phyloP scores from a whole-genome alignment of 1,140 invertebrate genomes.

The Cecropterus lyciades region DNA sequence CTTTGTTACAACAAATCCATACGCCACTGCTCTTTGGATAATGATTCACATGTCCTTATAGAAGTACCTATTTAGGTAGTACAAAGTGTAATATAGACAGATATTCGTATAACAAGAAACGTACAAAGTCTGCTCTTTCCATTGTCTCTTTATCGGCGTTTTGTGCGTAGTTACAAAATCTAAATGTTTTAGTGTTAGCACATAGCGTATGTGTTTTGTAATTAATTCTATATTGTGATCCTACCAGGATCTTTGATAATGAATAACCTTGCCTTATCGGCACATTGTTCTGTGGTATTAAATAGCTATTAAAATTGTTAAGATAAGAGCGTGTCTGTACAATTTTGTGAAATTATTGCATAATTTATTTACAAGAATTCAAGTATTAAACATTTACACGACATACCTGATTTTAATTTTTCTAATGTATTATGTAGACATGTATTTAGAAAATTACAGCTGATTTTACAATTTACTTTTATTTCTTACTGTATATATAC shows the following conservation, averaged over 20 bases:
- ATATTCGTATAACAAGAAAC: conserved; percentile 45
- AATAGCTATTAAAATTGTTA: conserved; percentile 36
- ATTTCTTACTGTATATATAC: no score
- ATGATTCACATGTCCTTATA: conserved; percentile 46
- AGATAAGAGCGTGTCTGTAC: conserved; percentile 26
- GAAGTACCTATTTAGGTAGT: conserved; percentile 38
- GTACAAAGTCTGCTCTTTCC: conserved; percentile 44
- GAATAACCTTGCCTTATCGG: conserved; percentile 43
- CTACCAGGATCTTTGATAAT: conserved; percentile 50
- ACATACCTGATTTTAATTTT: no score
- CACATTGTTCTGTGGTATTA: conserved; percentile 16
- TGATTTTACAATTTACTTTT: no score
- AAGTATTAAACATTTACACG: not conserved
- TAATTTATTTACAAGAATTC: no score
- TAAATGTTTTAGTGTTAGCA: not conserved
- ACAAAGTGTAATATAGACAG: conserved; percentile 35
- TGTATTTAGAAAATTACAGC: no score
- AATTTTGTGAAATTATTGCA: not conserved
- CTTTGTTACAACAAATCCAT: conserved; percentile 26
- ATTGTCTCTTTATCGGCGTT: conserved; percentile 53
- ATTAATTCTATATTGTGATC: conserved; percentile 22
- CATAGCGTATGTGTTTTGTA: conserved; percentile 31
- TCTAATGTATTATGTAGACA: no score
- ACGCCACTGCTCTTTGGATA: conserved; percentile 37
- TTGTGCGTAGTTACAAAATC: conserved; percentile 44